Conservation (phyloP, 2,888 invertebrate species). For the Thumatha senex region DNA sequence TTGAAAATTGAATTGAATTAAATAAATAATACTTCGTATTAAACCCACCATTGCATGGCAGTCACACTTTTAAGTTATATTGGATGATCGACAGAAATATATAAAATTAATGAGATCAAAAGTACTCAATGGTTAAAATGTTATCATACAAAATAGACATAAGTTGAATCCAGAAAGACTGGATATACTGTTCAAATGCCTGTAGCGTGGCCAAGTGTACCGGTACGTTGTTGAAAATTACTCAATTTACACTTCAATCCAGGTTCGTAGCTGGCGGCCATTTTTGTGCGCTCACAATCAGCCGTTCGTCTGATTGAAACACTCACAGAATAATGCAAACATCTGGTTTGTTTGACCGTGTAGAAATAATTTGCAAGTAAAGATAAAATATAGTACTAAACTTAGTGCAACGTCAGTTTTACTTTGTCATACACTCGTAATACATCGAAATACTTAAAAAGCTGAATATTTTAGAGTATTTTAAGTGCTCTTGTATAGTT, state of each 20-base stretch:
- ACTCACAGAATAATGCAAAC: constrained; percentile 18
- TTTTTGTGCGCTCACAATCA: constrained; percentile 58
- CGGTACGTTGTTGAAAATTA: constrained; percentile 58
- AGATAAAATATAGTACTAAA: too few species aligned
- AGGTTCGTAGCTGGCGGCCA: constrained; percentile 78
- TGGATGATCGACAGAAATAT: too few species aligned
- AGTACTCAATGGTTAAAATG: too few species aligned
- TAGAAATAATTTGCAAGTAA: neutral
- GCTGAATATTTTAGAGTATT: too few species aligned
- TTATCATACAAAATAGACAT: too few species aligned
- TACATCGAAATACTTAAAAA: too few species aligned
- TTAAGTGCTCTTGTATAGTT: too few species aligned
- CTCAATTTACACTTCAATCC: constrained; percentile 82
- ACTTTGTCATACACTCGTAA: neutral
- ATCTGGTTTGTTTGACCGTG: constrained; percentile 4
- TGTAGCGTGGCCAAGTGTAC: constrained; percentile 15
- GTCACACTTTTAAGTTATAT: too few species aligned
- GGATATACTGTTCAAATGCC: neutral
- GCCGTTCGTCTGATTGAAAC: constrained; percentile 45
- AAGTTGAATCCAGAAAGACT: neutral
- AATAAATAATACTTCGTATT: too few species aligned
- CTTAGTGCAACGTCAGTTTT: neutral
- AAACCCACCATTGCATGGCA: too few species aligned
- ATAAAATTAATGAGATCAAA: too few species aligned
- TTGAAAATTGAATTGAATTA: too few species aligned